phyloP scores from a whole-genome alignment of 1,140 invertebrate species.

The Pygmarrhopalites habei region DNA sequence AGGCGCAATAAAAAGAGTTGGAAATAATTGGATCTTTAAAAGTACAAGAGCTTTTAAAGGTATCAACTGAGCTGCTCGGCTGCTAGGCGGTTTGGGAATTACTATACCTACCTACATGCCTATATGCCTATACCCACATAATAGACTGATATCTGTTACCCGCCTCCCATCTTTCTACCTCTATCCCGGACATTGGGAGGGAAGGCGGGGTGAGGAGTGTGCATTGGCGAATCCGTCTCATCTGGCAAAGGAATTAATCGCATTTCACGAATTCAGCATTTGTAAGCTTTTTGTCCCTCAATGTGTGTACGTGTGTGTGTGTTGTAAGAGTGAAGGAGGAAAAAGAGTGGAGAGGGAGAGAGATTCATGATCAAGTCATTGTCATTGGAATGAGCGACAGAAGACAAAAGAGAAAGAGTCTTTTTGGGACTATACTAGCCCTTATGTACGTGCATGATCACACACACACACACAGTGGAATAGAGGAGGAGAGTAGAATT shows the following conservation, averaged over 20 bases:
- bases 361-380: not conserved
- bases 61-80: not conserved
- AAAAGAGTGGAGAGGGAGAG: not conserved
- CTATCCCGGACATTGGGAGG: no score
- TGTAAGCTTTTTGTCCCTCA: conserved; percentile 12
- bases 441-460: not conserved
- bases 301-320: no score
- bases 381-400: not conserved
- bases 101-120: no score
- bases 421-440: no score
- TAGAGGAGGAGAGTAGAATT: conserved; percentile 7
- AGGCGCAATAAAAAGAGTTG: no score
- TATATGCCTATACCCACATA: no score
- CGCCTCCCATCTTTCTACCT: no score
- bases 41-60: no score
- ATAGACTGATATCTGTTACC: no score
- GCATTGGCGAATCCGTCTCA: conserved; percentile 30
- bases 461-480: not conserved
- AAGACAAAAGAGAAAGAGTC: not conserved
- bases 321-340: not conserved
- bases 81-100: not conserved
- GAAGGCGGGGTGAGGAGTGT: not conserved
- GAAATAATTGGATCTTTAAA: no score
- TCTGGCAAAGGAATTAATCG: conserved; percentile 30
- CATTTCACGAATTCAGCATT: conserved; percentile 6